Conservation (phyloP, 2,797 vertebrate genomes). For the Betta splendens region DNA sequence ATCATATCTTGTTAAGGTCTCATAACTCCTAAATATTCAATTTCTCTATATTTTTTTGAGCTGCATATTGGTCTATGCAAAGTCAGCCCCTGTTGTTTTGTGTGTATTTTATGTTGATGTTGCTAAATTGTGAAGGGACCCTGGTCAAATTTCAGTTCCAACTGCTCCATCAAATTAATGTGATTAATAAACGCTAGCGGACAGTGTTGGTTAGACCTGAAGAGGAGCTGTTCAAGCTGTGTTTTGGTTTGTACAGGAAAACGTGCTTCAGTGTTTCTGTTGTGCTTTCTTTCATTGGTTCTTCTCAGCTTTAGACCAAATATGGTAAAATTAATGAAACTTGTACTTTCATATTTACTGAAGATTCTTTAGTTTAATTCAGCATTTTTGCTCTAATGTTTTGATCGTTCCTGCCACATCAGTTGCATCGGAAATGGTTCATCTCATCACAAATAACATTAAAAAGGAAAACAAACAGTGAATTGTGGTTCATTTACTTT, state of each 20-base stretch:
- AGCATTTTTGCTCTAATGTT: background rate
- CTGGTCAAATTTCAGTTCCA: background rate
- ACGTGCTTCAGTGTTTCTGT: background rate
- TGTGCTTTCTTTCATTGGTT: background rate
- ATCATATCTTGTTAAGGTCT: background rate
- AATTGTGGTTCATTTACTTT: background rate
- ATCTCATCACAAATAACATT: slow-evolving; percentile 36
- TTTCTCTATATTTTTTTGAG: background rate
- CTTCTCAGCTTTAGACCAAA: no score
- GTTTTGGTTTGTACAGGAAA: background rate
- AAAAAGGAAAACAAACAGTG: slow-evolving; percentile 9
- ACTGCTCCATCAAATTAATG: background rate
- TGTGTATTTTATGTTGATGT: background rate
- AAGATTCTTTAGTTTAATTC: background rate
- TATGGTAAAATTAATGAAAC: no score
- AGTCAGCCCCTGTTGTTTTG: slow-evolving; percentile 32
- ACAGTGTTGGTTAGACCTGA: background rate
- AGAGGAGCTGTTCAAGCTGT: background rate
- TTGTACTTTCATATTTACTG: background rate
- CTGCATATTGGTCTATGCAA: slow-evolving; percentile 6
- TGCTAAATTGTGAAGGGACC: background rate
- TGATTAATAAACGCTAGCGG: background rate
- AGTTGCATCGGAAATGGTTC: slow-evolving; percentile 23
- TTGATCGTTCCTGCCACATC: slow-evolving; percentile 18
- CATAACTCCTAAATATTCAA: background rate